Percentiles rank a stretch among this genome's conserved stretches.
These are phyloP conservation scores for Lycaena phlaeas DNA, from an alignment of 2,888 invertebrate species.

Conservation along the genomic window DNA sequence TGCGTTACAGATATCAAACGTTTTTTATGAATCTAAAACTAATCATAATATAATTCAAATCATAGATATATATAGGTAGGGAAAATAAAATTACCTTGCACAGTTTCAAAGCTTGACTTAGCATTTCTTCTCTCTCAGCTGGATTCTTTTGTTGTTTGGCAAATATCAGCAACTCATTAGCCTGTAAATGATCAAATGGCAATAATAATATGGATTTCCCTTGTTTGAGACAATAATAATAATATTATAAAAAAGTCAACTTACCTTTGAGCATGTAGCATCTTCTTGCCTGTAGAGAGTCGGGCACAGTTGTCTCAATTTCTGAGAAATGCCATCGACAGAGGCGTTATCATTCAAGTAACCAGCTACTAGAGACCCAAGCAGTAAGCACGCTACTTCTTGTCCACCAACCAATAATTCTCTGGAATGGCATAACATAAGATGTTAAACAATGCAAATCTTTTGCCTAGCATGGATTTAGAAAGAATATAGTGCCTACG, in stretches of 20 bases:
- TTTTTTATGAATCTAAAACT: too few relatives aligned
- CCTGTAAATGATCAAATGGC: slow-evolving; percentile 58
- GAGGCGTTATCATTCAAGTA: slow-evolving; percentile 97
- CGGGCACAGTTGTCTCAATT: slow-evolving; percentile 92
- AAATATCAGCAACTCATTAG: slow-evolving; percentile 89
- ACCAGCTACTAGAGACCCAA: slow-evolving; percentile 89
- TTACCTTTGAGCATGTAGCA: slow-evolving; percentile 94
- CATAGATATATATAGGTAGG: too few relatives aligned
- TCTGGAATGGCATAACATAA: slow-evolving; percentile 43
- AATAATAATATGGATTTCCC: too few relatives aligned
- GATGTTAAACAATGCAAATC: too few relatives aligned
- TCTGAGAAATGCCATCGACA: slow-evolving; percentile 90
- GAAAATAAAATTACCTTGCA: slow-evolving; percentile 76
- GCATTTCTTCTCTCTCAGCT: slow-evolving; percentile 83
- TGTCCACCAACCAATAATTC: slow-evolving; percentile 86
- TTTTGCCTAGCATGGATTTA: too few relatives aligned
- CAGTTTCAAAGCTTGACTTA: slow-evolving; percentile 84
- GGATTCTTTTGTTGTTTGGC: slow-evolving; percentile 83
- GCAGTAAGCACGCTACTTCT: slow-evolving; percentile 76
- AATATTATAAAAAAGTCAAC: slow-evolving; percentile 8
- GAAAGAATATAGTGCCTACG: too few relatives aligned
- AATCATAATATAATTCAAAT: too few relatives aligned
- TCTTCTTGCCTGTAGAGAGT: slow-evolving; percentile 95
- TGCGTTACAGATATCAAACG: too few relatives aligned
- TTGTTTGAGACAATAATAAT: too few relatives aligned